Evolutionary conservation across 2,888 invertebrate genomes (phyloP).

Genomic region (Lochmaea capreae): DNA sequence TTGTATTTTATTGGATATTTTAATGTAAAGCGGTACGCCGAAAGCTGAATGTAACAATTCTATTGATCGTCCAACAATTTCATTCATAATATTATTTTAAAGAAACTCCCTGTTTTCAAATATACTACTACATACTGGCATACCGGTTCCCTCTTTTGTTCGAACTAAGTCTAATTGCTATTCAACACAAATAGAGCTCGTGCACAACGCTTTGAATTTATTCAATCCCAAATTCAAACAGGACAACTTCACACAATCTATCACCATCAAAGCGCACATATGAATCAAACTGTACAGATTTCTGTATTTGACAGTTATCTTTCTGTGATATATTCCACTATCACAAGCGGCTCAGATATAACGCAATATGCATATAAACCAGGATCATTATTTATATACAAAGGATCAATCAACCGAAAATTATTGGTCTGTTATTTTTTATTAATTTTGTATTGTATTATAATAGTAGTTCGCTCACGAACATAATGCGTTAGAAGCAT

Average conservation of each 20-base stretch:
- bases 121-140: not conserved
- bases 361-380: slow-evolving; percentile 12
- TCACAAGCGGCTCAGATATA: slow-evolving; percentile 14
- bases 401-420: not conserved
- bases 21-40: too few relatives aligned
- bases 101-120: not conserved
- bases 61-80: too few relatives aligned
- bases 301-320: slow-evolving; percentile 41
- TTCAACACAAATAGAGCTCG: slow-evolving; percentile 26
- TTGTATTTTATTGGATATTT: too few relatives aligned
- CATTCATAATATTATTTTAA: too few relatives aligned
- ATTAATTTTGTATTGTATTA: too few relatives aligned
- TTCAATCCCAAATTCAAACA: slow-evolving; percentile 27
- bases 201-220: slow-evolving; percentile 27
- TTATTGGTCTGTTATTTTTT: not conserved
- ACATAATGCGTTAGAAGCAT: too few relatives aligned
- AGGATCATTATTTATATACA: slow-evolving; percentile 1
- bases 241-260: slow-evolving; percentile 33
- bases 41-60: too few relatives aligned
- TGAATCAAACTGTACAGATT: slow-evolving; percentile 33
- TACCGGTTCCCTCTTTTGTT: not conserved
- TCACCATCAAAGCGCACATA: slow-evolving; percentile 38
- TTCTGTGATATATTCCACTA: slow-evolving; percentile 32
- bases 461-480: too few relatives aligned
- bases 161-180: slow-evolving; percentile 10